Evolutionary conservation across 92 coral and sea anemone species (phyloP).

Genomic region (Parazoanthus atlanticus): DNA sequence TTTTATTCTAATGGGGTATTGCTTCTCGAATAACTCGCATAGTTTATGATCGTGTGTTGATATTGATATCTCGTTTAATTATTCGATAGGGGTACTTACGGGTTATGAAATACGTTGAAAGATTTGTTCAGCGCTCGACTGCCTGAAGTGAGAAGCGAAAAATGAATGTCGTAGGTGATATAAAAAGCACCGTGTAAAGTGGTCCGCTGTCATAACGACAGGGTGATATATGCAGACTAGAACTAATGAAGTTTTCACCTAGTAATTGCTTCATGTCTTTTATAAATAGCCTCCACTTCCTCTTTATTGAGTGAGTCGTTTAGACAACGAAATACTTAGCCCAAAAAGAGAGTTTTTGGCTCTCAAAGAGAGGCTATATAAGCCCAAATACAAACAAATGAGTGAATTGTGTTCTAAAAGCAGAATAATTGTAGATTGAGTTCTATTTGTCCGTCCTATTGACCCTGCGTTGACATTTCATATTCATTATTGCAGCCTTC

Average conservation of each 20-base stretch:
- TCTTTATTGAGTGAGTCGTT: background rate
- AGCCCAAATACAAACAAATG: conserved; percentile 1
- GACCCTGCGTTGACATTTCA: conserved; percentile 14
- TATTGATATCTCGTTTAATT: background rate
- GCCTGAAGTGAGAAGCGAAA: background rate
- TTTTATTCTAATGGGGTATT: background rate
- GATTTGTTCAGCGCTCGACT: background rate
- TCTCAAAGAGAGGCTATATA: background rate
- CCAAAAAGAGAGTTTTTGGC: background rate
- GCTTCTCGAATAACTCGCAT: background rate
- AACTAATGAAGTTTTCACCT: background rate
- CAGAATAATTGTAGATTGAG: background rate
- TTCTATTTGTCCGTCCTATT: conserved; percentile 12
- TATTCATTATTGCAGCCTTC: background rate
- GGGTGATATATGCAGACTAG: background rate
- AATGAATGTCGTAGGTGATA: background rate
- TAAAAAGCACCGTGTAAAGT: background rate
- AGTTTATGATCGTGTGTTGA: conserved; percentile 20
- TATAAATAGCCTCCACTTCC: background rate
- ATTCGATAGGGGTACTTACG: background rate
- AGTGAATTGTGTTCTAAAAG: background rate
- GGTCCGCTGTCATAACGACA: background rate
- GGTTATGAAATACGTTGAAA: conserved; percentile 2
- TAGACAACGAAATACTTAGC: background rate
- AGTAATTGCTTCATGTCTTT: background rate